Conservation (phyloP, 2,888 invertebrate species). For the Papilio elwesi region DNA sequence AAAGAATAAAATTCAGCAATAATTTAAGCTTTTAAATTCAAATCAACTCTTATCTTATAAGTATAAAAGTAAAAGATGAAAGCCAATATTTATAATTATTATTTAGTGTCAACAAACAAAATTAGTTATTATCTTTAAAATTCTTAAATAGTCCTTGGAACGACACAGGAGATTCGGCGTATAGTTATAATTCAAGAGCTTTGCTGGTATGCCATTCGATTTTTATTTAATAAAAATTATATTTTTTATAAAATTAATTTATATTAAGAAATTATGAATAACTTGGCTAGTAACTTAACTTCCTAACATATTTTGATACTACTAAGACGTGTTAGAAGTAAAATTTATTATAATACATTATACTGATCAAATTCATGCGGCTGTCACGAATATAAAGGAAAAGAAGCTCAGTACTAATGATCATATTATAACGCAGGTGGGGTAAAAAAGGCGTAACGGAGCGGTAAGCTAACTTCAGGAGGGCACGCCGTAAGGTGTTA, state of each 20-base stretch:
- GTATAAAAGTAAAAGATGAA: not conserved
- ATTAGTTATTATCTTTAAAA: not conserved
- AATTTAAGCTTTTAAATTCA: not conserved
- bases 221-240: not conserved
- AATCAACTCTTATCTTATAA: conserved; percentile 8
- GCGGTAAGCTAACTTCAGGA: conserved; percentile 8
- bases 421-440: conserved; percentile 23
- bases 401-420: conserved; percentile 16
- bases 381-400: conserved; percentile 12
- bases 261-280: not conserved
- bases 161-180: not conserved
- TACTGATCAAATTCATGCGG: not conserved
- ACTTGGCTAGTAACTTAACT: too few species aligned
- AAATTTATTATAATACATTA: not conserved
- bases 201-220: not conserved
- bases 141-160: not conserved
- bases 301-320: not conserved
- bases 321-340: not conserved
- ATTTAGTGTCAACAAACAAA: not conserved
- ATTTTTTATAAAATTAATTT: too few species aligned
- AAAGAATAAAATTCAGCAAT: not conserved
- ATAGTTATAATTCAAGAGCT: not conserved
- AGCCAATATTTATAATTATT: not conserved
- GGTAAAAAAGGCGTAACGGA: conserved; percentile 25
- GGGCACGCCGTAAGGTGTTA: conserved; percentile 23